Base-by-base conservation (phyloP, 1,140 invertebrate genomes). In the Pogonomyrmex barbatus region DNA sequence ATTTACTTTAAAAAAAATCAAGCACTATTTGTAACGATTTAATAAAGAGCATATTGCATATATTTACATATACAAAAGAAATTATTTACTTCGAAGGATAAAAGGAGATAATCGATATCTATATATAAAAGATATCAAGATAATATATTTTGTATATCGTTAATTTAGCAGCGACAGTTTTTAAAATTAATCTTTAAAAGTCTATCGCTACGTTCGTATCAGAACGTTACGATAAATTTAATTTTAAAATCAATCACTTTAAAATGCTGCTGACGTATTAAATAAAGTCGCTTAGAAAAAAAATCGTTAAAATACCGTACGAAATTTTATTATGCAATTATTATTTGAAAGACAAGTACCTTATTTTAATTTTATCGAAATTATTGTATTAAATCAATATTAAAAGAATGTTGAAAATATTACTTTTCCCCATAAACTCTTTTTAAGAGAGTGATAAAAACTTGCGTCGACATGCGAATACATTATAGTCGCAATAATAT, bases 361-460 rank as follows among this genome's bases (percentile, higher is more conserved):
- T 17, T 47, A 36, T 36, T 47, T 82, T 17, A 82, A 47, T 65
- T 65, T 78, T 39, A 39, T 65, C 36, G 33, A 39, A 50, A 73
- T 4, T 4, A n/a, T 65, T 36, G 45, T 30, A 10, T 24, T 24
- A 30, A 14, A 42, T 79, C 39, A 24, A 1, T 62, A 58, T 54
- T 14, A 39, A 17, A 45, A 45, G 58, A 58, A 10, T 58, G 5
- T 45, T 10, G 4, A 36, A 45, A 42, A 42, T 52, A 36, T 10
- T 24, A 45, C 47, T 47, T 62, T 39, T 63, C 33, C 17, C 17
- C 17, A 3, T 17, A 6, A 45, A 17, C 4, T 2, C 9, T 42
- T 52, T 58, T 17, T 8, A 65, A 17, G n/a, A 54, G 39, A 0
- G 42, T 47, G 54, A 75, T 83, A 83, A 83, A 42, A 75, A 50